phyloP scores from a whole-genome alignment of 2,888 invertebrate genomes.

The Nemurella pictetii region DNA sequence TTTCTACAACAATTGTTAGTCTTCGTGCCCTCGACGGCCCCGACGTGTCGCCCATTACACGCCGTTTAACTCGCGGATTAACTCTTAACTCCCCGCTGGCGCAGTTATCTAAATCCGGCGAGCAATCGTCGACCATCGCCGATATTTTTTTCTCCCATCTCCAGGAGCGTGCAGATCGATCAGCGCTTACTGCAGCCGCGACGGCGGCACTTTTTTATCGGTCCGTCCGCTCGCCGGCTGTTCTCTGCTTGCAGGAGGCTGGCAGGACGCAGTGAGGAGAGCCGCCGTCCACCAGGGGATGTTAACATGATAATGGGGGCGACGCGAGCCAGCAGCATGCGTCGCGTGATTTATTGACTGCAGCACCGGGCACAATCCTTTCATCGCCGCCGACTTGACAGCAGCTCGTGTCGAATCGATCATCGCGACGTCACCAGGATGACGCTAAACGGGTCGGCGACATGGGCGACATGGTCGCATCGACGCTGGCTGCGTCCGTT shows the following conservation, averaged over 20 bases:
- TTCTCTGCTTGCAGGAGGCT: no score
- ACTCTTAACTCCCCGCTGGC: neutral
- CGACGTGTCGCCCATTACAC: neutral
- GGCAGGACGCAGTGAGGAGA: neutral
- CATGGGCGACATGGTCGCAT: neutral
- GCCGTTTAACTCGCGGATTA: neutral
- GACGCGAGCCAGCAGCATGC: neutral
- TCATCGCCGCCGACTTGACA: neutral
- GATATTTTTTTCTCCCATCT: neutral
- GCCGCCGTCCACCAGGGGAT: neutral
- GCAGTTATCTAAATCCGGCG: neutral
- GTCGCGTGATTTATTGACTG: neutral
- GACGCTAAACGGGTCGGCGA: neutral
- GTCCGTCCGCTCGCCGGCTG: neutral
- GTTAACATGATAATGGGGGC: neutral
- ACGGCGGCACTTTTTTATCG: neutral
- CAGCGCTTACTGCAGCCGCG: neutral
- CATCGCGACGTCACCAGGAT: neutral
- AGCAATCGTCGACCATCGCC: neutral
- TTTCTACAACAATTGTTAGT: neutral
- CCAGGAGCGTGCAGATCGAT: neutral
- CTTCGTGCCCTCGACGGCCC: neutral
- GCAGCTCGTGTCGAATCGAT: neutral
- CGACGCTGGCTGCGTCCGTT: neutral
- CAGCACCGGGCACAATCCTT: neutral